A percentile compares a stretch with the other conserved stretches of the same genome.
Evolutionary conservation across 2,888 invertebrate species (phyloP).

Genomic region (Cataglyphis livida): DNA sequence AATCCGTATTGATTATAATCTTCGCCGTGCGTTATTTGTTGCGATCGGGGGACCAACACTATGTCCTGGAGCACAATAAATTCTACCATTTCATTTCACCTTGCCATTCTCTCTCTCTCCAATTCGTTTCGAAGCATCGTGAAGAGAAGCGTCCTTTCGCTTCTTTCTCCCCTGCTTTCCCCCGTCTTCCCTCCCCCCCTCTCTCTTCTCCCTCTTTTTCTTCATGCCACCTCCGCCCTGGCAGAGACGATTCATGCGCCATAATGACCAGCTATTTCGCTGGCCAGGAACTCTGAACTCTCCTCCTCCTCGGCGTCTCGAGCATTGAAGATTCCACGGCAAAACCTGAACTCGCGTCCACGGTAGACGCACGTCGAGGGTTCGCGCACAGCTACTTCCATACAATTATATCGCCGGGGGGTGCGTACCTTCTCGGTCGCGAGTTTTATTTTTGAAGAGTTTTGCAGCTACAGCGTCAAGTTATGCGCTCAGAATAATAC

Average conservation of each 20-base stretch:
- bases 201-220: constrained; percentile 57
- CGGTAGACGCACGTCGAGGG: constrained; percentile 43
- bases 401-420: constrained; percentile 67
- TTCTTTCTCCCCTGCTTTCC: constrained; percentile 29
- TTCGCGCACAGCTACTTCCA: constrained; percentile 46
- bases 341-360: constrained; percentile 68
- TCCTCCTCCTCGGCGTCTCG: constrained; percentile 58
- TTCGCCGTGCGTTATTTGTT: constrained; percentile 72
- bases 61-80: constrained; percentile 71
- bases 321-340: constrained; percentile 68
- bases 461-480: constrained; percentile 53
- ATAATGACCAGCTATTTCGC: constrained; percentile 77
- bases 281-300: constrained; percentile 75
- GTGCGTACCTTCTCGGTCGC: constrained; percentile 60
- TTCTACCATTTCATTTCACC: constrained; percentile 72
- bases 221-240: constrained; percentile 61
- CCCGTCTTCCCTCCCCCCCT: constrained; percentile 46
- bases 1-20: constrained; percentile 77
- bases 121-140: constrained; percentile 55
- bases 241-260: constrained; percentile 73
- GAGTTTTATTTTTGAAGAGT: constrained; percentile 70
- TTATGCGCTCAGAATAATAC: constrained; percentile 17
- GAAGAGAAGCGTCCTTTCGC: constrained; percentile 30
- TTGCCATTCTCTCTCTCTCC: constrained; percentile 49
- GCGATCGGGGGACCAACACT: constrained; percentile 68